Percentiles rank a stretch among this genome's conserved stretches.
phyloP scores from a whole-genome alignment of 2,888 invertebrate genomes.

The Cerceris ruficornis region DNA sequence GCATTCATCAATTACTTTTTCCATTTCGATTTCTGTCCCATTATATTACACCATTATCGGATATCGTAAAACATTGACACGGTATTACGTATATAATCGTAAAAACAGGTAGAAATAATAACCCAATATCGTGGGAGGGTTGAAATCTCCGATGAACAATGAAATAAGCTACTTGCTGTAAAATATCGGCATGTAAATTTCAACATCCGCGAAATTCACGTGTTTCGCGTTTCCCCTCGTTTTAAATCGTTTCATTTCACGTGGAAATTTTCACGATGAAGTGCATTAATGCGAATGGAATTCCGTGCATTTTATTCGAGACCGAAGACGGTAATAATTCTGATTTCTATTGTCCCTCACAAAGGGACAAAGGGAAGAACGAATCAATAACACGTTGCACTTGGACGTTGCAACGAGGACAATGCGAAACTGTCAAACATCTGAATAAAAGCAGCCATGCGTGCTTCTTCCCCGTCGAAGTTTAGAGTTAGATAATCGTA shows the following conservation, averaged over 20 bases:
- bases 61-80: not conserved
- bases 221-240: no score
- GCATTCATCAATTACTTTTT: no score
- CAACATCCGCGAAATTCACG: not conserved
- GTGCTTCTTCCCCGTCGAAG: not conserved
- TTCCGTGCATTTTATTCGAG: no score
- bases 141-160: slow-evolving; percentile 29
- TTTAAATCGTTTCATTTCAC: no score
- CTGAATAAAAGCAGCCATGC: slow-evolving; percentile 39
- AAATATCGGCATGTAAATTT: slow-evolving; percentile 36
- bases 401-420: slow-evolving; percentile 18
- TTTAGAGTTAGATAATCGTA: not conserved
- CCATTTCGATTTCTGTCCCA: no score
- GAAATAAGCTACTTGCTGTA: slow-evolving; percentile 52
- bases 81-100: slow-evolving; percentile 1
- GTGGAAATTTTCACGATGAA: no score
- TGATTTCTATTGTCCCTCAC: no score
- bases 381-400: slow-evolving; percentile 38
- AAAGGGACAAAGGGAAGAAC: not conserved
- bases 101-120: slow-evolving; percentile 19
- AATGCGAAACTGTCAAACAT: slow-evolving; percentile 47
- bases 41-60: not conserved
- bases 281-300: no score
- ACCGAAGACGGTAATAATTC: no score
- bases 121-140: slow-evolving; percentile 16